Evolutionary conservation across 23 tunicate species (phyloP).

Genomic region (Ascidia mentula): DNA sequence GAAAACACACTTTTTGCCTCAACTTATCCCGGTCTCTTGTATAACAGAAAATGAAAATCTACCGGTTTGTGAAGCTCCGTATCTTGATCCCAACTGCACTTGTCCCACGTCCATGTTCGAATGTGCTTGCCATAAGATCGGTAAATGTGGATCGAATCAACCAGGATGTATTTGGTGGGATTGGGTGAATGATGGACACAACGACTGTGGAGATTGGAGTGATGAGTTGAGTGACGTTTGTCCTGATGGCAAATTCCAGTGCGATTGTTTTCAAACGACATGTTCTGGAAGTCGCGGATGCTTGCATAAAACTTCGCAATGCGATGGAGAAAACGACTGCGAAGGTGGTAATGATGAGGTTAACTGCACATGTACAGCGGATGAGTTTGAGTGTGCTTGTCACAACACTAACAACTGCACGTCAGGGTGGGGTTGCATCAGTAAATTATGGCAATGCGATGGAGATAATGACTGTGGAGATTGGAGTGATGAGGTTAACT

Average conservation of each 20-base stretch:
- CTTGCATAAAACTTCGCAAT: background rate
- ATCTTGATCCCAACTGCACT: background rate
- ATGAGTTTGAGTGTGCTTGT: background rate
- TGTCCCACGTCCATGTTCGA: background rate
- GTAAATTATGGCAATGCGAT: background rate
- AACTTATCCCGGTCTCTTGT: no score
- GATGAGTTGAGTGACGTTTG: background rate
- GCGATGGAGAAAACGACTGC: background rate
- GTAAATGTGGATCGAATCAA: background rate
- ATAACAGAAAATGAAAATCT: background rate
- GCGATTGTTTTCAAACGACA: background rate
- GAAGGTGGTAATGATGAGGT: background rate
- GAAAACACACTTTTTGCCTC: no score
- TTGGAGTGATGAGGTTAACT: no score
- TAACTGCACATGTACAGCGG: background rate
- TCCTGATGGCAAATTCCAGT: background rate
- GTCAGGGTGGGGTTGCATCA: background rate
- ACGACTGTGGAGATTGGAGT: slow-evolving; percentile 12
- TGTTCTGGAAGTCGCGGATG: background rate
- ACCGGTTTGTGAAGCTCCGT: background rate
- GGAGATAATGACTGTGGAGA: no score
- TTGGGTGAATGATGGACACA: no score
- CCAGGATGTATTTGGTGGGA: slow-evolving; percentile 8
- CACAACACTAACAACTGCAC: background rate
- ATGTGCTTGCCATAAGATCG: background rate